Evolutionary conservation across 2,888 invertebrate species (phyloP).

Genomic region (Drosophila neonasuta): DNA sequence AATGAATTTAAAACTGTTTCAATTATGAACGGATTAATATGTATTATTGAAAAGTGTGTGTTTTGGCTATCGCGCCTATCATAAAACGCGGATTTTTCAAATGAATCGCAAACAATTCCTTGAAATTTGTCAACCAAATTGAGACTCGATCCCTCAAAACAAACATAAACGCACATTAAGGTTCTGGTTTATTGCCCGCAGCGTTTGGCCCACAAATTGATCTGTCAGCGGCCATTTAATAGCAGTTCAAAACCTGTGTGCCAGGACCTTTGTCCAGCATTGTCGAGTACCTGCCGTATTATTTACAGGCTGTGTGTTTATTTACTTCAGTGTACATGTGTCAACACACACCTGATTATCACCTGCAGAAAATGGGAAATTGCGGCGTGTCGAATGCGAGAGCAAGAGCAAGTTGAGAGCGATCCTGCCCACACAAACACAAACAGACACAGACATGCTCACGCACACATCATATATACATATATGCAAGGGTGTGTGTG

Average conservation of each 20-base stretch:
- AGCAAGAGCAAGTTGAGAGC: slow-evolving; percentile 35
- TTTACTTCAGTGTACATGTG: slow-evolving; percentile 48
- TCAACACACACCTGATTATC: slow-evolving; percentile 78
- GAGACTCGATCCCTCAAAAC: slow-evolving; percentile 34
- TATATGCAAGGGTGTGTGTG: slow-evolving; percentile 10
- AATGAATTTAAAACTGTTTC: slow-evolving; percentile 13
- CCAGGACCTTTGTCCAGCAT: slow-evolving; percentile 25
- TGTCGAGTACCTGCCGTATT: slow-evolving; percentile 51
- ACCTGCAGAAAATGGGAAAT: slow-evolving; percentile 54
- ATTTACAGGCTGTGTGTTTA: slow-evolving; percentile 36
- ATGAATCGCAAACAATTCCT: slow-evolving; percentile 51
- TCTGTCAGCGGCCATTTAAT: slow-evolving; percentile 70
- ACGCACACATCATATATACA: background rate
- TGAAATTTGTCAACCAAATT: slow-evolving; percentile 50
- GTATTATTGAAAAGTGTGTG: slow-evolving; percentile 27
- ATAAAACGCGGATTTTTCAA: slow-evolving; percentile 63
- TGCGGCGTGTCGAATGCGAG: slow-evolving; percentile 27
- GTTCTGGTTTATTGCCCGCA: slow-evolving; percentile 35
- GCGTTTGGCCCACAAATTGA: slow-evolving; percentile 57
- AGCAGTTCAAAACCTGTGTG: slow-evolving; percentile 31
- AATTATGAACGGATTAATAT: slow-evolving; percentile 8
- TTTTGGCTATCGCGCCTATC: slow-evolving; percentile 68
- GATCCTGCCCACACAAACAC: slow-evolving; percentile 59
- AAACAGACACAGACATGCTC: slow-evolving; percentile 6
- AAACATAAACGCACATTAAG: slow-evolving; percentile 20